Conservation (phyloP, 2,888 invertebrate genomes). For the Stenoptilia bipunctidactyla region DNA sequence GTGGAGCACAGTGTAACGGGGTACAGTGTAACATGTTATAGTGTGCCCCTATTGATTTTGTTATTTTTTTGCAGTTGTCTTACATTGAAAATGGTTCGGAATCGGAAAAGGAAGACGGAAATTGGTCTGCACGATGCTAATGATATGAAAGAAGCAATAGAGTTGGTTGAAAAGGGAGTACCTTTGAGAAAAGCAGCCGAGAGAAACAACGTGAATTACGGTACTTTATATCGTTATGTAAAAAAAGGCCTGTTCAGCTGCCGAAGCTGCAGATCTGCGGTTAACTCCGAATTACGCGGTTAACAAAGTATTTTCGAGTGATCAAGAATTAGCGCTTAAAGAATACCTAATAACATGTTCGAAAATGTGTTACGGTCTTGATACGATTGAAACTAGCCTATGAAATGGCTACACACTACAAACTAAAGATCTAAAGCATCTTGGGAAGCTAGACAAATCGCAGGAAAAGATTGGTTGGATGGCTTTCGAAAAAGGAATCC, state of each 20-base stretch:
- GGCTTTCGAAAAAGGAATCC: too few relatives aligned
- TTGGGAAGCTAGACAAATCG: too few relatives aligned
- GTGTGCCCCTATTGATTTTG: too few relatives aligned
- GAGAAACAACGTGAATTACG: slow-evolving; percentile 3
- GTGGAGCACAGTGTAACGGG: slow-evolving; percentile 6
- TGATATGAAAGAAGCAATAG: slow-evolving; percentile 8
- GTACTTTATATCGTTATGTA: neutral
- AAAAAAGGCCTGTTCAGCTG: neutral
- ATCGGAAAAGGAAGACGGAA: slow-evolving; percentile 10
- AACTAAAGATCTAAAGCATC: too few relatives aligned
- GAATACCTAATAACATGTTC: too few relatives aligned
- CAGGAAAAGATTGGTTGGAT: too few relatives aligned
- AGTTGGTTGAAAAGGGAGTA: slow-evolving; percentile 6
- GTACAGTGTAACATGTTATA: too few relatives aligned
- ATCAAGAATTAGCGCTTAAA: too few relatives aligned
- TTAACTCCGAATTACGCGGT: neutral
- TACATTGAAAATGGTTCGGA: slow-evolving; percentile 5
- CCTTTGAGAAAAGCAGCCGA: slow-evolving; percentile 10
- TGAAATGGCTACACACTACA: too few relatives aligned
- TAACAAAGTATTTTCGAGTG: too few relatives aligned
- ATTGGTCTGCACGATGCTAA: slow-evolving; percentile 7
- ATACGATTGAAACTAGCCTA: too few relatives aligned
- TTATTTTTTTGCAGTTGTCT: slow-evolving; percentile 5
- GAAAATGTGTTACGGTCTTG: too few relatives aligned
- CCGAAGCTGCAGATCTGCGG: neutral